Evolutionary conservation across 2,797 vertebrate genomes (phyloP), one percentile per base, ranked within the genome.

Genomic region (Dryobates pubescens): DNA sequence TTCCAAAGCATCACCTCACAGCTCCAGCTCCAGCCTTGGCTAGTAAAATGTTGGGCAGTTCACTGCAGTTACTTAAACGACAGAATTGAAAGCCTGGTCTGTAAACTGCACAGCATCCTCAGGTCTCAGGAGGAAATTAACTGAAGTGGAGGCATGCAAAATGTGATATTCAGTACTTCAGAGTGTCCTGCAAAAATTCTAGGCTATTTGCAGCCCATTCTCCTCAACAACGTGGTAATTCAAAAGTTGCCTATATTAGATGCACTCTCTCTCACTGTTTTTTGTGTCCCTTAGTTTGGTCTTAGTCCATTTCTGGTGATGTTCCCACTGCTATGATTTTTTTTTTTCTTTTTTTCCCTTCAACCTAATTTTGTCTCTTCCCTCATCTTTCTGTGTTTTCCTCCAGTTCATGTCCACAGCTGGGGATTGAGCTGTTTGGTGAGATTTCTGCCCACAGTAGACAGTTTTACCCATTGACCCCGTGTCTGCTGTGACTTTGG

Each of bases 401-500:
- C 13, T 79, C 17, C 19, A 4, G 10, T 61, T 86, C n/a, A 27
- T 38, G 59, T 63, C 43, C 69, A 32, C 78, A 87, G 65, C 81
- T 92, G 78, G 84, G 89, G 83, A 73, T 6, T 38, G 54, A 96
- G 78, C 78, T 87, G 75, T 92, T 95, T 58, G 51, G 67, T 92
- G 79, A 84, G 57, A 78, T 82, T 92, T 87, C 43, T 57, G 78
- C 43, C 41, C 51, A 1, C 29, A 51, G 6, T 75, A 65, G 59
- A 69, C 58, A 53, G 59, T 63, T 95, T 89, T 90, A 92, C 73
- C 78, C 13, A 0, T 69, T 95, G 82, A 80, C 56, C 56, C 76
- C 69, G 65, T 69, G 78, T 86, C 90, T 96, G 81, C 95, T 89
- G 81, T 90, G 81, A 90, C 65, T 92, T 90, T 78, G 69, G 84